These are phyloP conservation scores for Pangasius sanitwongsei DNA, from an alignment of 2,797 vertebrate genomes.

Conservation along the genomic window DNA sequence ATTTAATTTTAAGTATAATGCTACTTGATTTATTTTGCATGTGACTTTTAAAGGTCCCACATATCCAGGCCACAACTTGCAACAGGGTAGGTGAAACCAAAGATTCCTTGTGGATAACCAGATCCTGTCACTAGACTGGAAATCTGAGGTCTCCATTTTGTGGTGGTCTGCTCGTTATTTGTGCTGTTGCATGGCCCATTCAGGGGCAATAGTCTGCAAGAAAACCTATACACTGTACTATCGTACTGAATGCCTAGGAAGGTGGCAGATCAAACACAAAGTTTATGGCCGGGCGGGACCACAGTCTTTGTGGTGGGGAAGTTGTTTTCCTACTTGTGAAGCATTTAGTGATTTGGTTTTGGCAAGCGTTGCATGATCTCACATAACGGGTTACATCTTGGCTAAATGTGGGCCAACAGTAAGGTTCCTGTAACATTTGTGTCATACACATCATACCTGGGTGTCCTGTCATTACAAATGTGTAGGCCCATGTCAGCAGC, in stretches of 20 bases:
- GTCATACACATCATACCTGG: background rate
- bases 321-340: background rate
- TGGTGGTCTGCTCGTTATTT: too few species aligned
- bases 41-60: background rate
- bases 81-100: background rate
- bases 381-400: background rate
- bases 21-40: background rate
- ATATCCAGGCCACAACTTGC: background rate
- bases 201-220: background rate
- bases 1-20: background rate
- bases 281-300: background rate
- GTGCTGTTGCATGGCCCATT: background rate
- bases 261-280: background rate
- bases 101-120: background rate
- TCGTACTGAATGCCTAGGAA: background rate
- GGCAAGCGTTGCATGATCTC: background rate
- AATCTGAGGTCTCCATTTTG: background rate
- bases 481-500: background rate
- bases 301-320: background rate
- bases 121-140: background rate
- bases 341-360: background rate
- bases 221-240: background rate
- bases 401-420: background rate
- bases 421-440: background rate
- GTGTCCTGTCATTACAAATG: background rate